phyloP scores from a whole-genome alignment of 2,888 invertebrate species.

The Mythimna impura region DNA sequence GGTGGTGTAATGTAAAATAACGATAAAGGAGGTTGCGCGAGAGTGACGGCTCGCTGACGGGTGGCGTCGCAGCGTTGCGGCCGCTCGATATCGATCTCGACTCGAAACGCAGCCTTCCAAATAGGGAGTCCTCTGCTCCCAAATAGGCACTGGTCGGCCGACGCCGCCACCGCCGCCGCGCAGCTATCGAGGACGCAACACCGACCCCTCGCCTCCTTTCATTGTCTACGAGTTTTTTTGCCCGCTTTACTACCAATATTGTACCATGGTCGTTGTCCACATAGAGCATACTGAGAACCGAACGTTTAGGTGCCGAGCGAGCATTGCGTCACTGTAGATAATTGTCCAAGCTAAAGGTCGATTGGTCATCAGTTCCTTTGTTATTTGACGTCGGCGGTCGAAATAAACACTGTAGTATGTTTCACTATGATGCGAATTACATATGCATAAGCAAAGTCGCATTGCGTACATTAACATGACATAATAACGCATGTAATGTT shows the following conservation, averaged over 20 bases:
- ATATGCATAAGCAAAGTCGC: slow-evolving; percentile 30
- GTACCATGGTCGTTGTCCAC: slow-evolving; percentile 61
- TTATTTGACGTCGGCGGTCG: slow-evolving; percentile 59
- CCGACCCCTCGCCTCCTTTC: slow-evolving; percentile 79
- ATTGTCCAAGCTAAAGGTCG: slow-evolving; percentile 67
- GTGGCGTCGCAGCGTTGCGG: slow-evolving; percentile 72
- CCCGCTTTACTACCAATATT: slow-evolving; percentile 74
- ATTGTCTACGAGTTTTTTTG: slow-evolving; percentile 85
- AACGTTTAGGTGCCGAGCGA: slow-evolving; percentile 47
- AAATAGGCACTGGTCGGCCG: slow-evolving; percentile 85
- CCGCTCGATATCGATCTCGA: slow-evolving; percentile 83
- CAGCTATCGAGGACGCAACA: slow-evolving; percentile 83
- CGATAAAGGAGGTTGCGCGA: slow-evolving; percentile 74
- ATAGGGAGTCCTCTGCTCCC: slow-evolving; percentile 84
- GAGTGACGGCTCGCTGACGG: slow-evolving; percentile 81
- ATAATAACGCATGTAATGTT: slow-evolving; percentile 64
- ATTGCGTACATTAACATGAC: slow-evolving; percentile 56
- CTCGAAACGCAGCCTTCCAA: slow-evolving; percentile 89
- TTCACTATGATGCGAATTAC: slow-evolving; percentile 44
- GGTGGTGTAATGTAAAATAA: slow-evolving; percentile 68
- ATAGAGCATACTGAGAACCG: slow-evolving; percentile 36
- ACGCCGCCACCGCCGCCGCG: slow-evolving; percentile 65
- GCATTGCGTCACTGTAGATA: slow-evolving; percentile 64
- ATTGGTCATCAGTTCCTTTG: slow-evolving; percentile 66
- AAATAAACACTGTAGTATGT: slow-evolving; percentile 58